Evolutionary conservation across 2,113 vertebrate species (phyloP), one percentile per base, ranked within the genome.

Genomic region (Psophia crepitans): DNA sequence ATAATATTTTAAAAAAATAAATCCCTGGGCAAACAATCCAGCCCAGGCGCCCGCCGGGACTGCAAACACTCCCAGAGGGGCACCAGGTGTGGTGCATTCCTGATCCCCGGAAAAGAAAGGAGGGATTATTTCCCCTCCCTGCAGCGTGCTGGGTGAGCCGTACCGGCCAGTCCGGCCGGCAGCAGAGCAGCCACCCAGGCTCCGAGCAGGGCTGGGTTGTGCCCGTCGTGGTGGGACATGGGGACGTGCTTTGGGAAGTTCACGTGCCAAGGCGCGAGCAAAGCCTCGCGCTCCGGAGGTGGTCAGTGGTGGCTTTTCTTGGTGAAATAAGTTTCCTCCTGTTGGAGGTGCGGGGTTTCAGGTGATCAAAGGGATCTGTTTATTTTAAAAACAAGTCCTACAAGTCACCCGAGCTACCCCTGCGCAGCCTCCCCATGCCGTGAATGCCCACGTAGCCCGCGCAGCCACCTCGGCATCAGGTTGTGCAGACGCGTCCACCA

Each of bases 31-130:
- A 96, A 97, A 95, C 93, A 96, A 78, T 7, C 49, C 15, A 9
- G 61, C 43, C 76, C 49, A 9, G 76, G 92, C 49, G 2, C 63
- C 91, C 3, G 30, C 68, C n/a, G 0, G 86, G 90, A 93, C 49
- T 13, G 95, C 95, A 96, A 97, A 96, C 93, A 92, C 86, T 92
- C 37, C 71, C 27, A 1, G 18, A 90, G 84, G 77, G 80, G 69
- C 91, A 90, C 68, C 86, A 96, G 94, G 95, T 80, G 91, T 32
- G 80, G 54, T 24, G 68, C 93, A 94, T 94, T 94, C 96, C 84
- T 84, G 93, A 58, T 22, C 57, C 77, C 84, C 4, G 13, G 81
- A 2, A 41, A 87, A 89, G 87, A 94, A 93, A 91, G 70, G 89
- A 92, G 37, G 44, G 54, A 80, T 95, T 92, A 48, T 96, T 84